A percentile compares a stretch with the other conserved stretches of the same genome.
phyloP scores from a whole-genome alignment of 1,140 invertebrate species.

The Aethina tumida region DNA sequence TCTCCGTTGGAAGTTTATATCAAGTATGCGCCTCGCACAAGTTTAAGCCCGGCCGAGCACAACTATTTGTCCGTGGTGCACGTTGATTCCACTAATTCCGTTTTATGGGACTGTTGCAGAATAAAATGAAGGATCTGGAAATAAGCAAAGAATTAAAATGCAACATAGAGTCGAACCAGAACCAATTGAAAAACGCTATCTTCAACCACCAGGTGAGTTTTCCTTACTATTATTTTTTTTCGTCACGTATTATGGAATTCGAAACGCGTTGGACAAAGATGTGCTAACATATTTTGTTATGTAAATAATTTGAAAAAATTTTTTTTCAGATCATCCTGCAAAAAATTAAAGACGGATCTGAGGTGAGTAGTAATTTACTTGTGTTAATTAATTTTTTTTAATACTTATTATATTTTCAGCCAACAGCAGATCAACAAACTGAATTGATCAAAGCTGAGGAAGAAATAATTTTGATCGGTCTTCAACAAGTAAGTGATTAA shows the following conservation, averaged over 20 bases:
- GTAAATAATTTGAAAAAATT: conserved; percentile 6
- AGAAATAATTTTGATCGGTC: conserved; percentile 42
- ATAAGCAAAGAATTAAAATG: conserved; percentile 52
- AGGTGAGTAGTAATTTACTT: conserved; percentile 8
- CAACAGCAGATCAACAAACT: conserved; percentile 34
- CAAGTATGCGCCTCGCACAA: too few relatives aligned
- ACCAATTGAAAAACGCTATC: conserved; percentile 55
- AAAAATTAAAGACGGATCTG: conserved; percentile 7
- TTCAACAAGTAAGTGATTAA: conserved; percentile 39
- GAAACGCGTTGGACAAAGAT: conserved; percentile 2
- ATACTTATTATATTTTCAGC: conserved; percentile 11
- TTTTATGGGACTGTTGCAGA: too few relatives aligned
- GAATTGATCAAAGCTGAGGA: conserved; percentile 44
- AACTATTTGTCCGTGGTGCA: too few relatives aligned
- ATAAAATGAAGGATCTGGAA: conserved; percentile 43
- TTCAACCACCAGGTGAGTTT: conserved; percentile 54
- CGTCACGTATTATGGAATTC: conserved; percentile 10
- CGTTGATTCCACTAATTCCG: too few relatives aligned
- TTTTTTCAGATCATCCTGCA: conserved; percentile 8
- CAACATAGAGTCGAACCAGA: conserved; percentile 51
- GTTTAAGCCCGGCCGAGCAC: too few relatives aligned
- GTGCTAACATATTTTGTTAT: neutral
- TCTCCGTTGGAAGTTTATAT: too few relatives aligned
- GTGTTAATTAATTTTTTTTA: conserved; percentile 5
- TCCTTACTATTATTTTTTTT: conserved; percentile 18